Evolutionary conservation across 1,140 invertebrate species (phyloP), one percentile per base, ranked within the genome.

Genomic region (Cardiocondyla obscurior): DNA sequence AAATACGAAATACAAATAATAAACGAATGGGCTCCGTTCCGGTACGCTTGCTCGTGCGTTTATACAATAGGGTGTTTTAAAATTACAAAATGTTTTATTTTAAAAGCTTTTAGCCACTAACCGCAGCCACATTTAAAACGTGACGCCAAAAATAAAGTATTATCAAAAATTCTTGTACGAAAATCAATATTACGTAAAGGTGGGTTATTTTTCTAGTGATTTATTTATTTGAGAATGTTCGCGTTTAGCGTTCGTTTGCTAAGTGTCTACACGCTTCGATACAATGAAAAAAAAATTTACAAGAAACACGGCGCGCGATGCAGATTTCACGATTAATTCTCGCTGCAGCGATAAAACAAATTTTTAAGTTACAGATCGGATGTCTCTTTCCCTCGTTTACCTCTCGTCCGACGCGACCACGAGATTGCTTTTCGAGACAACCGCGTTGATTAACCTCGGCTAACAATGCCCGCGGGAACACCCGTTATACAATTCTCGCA

Each of bases 1-100:
- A 88, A 79, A 85, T 86, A 82, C 81, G 79, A 81, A 67, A 74
- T 83, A 73, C 67, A 73, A 81, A 81, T 81, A 81, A 73, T 51
- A 39, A 30, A 67, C 74, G 25, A 8, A 79, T 16, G 5, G 36
- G 33, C 19, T n/a, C 46, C 33, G 16, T 22, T 30, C 64, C 30
- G 57, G 19, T 60, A 39, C n/a, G 55, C 42, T 6, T 46, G 57
- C 46, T 79, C 39, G n/a, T 33, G 22, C 33, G n/a, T 8, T 79
- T 55, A 53, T 19, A 77, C 3, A 51, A 79, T 7, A 39, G 36
- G 22, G 62, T 79, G 46, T 79, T 28, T 1, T n/a, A 53, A 4
- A 67, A 55, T 67, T 36, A 28, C 22, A 2, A 69, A 30, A 51
- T 64, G 10, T n/a, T 30, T 25, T 60, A 28, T 39, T 42, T 67